A percentile compares a stretch with the other conserved stretches of the same genome.
Evolutionary conservation across 1,140 invertebrate species (phyloP).

Genomic region (Drosophila mojavensis): DNA sequence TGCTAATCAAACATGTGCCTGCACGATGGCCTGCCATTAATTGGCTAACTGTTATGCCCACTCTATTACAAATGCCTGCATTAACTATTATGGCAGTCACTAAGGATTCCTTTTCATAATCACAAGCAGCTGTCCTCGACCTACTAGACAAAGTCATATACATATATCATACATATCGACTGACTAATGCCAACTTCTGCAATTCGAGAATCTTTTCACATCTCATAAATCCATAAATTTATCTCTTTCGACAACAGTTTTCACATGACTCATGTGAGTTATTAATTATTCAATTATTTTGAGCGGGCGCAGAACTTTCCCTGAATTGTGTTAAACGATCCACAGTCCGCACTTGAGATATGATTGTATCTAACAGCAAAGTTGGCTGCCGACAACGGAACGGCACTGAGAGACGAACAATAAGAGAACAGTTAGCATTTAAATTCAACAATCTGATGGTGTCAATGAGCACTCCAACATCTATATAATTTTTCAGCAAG

Average conservation of each 20-base stretch:
- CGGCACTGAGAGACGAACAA: constrained; percentile 29
- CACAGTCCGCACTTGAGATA: constrained; percentile 50
- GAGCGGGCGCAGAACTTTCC: constrained; percentile 53
- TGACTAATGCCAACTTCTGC: too few species aligned
- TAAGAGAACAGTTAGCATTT: constrained; percentile 59
- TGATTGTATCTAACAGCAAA: constrained; percentile 51
- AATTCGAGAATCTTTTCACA: background rate
- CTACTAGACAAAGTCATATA: background rate
- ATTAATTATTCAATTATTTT: constrained; percentile 4
- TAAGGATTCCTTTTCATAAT: background rate
- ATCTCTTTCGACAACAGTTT: background rate
- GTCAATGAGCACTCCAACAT: constrained; percentile 55
- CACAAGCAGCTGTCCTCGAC: background rate
- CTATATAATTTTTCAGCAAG: constrained; percentile 27
- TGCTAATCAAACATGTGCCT: constrained; percentile 57
- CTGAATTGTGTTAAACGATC: constrained; percentile 57
- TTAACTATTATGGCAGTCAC: background rate
- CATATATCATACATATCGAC: too few species aligned
- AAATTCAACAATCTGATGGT: constrained; percentile 61
- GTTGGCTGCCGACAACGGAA: constrained; percentile 17
- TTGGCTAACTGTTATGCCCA: constrained; percentile 1
- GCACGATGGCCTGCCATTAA: constrained; percentile 21
- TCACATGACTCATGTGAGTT: background rate
- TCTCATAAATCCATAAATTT: background rate
- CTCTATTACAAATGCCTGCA: background rate